These are phyloP conservation scores for Austrofundulus limnaeus DNA, from an alignment of 2,113 vertebrate genomes.

Conservation along the genomic window DNA sequence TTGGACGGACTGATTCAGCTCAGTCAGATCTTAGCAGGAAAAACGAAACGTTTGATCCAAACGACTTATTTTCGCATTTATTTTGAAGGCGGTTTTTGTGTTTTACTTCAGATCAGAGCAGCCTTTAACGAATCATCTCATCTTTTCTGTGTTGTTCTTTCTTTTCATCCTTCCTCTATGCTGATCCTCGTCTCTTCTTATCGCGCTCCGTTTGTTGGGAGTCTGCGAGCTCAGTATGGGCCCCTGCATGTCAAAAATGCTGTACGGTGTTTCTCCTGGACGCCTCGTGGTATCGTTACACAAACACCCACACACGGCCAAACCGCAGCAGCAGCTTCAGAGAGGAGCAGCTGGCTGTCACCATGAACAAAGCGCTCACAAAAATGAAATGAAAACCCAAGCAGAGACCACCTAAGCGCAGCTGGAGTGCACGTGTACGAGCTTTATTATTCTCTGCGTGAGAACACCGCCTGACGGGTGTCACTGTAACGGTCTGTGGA, in stretches of 20 bases:
- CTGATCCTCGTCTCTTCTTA: conserved; percentile 33
- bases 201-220: conserved; percentile 20
- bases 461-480: neutral
- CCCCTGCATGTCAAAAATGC: conserved; percentile 30
- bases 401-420: conserved; percentile 15
- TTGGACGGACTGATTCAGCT: too few relatives aligned
- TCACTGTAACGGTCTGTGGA: conserved; percentile 16
- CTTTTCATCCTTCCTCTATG: neutral
- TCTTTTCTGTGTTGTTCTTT: conserved; percentile 1
- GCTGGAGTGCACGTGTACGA: neutral
- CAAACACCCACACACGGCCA: neutral
- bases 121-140: too few relatives aligned
- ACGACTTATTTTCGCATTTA: too few relatives aligned
- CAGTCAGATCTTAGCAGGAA: too few relatives aligned
- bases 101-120: conserved; percentile 12
- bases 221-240: conserved; percentile 4
- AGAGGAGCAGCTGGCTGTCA: too few relatives aligned
- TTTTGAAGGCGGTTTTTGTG: too few relatives aligned
- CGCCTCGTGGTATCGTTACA: neutral
- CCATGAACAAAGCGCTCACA: too few relatives aligned
- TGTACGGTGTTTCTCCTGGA: conserved; percentile 32
- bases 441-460: too few relatives aligned
- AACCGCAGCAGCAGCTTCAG: conserved; percentile 18
- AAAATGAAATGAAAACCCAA: conserved; percentile 40
- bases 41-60: too few relatives aligned